phyloP scores from a whole-genome alignment of 1,140 invertebrate genomes.

The Zaprionus kolodkinae region DNA sequence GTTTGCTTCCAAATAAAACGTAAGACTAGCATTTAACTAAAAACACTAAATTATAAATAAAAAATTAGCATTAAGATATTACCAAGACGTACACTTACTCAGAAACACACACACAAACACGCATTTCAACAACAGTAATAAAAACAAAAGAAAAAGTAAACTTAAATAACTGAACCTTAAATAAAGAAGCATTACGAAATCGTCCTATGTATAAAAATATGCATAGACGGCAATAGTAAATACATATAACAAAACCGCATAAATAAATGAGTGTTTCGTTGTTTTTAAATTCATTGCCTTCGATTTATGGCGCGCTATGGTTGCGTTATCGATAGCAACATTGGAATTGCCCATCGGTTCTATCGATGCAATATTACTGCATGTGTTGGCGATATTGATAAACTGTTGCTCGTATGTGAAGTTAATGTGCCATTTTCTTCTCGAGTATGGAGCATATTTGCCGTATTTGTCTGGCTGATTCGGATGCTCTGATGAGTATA shows the following conservation, averaged over 20 bases:
- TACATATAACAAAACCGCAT: slow-evolving; percentile 35
- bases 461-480: slow-evolving; percentile 14
- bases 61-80: slow-evolving; percentile 22
- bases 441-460: slow-evolving; percentile 17
- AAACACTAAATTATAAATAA: slow-evolving; percentile 38
- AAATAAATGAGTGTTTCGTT: slow-evolving; percentile 12
- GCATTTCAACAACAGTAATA: slow-evolving; percentile 17
- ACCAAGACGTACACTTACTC: slow-evolving; percentile 10
- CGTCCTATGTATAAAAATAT: slow-evolving; percentile 27
- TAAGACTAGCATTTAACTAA: slow-evolving; percentile 54
- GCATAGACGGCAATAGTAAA: slow-evolving; percentile 27
- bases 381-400: not conserved
- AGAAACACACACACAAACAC: slow-evolving; percentile 3
- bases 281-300: slow-evolving; percentile 16
- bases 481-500: slow-evolving; percentile 11
- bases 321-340: not conserved
- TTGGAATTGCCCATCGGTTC: not conserved
- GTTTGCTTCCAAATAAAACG: slow-evolving; percentile 41
- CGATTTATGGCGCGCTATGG: slow-evolving; percentile 1
- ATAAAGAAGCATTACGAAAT: slow-evolving; percentile 28
- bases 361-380: not conserved
- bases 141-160: slow-evolving; percentile 19
- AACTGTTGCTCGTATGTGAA: slow-evolving; percentile 17
- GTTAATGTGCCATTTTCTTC: not conserved
- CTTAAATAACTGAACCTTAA: slow-evolving; percentile 35